Percentiles rank a stretch among this genome's conserved stretches.
Evolutionary conservation across 2,113 vertebrate genomes (phyloP).

Genomic region (Speoplatyrhinus poulsoni): DNA sequence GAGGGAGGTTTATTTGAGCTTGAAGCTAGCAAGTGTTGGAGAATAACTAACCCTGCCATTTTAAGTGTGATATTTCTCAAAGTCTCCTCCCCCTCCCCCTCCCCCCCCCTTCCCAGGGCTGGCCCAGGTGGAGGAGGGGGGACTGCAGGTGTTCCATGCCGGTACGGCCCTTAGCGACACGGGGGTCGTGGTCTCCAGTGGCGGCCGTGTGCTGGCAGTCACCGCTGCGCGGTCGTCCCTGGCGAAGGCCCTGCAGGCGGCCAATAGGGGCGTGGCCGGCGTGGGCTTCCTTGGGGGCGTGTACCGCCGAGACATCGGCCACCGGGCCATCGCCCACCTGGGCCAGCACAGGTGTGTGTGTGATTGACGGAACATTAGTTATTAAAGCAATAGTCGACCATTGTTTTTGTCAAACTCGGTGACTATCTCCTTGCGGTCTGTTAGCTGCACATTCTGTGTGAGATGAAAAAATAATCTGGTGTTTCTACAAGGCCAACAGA

Average conservation of each 20-base stretch:
- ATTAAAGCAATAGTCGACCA: no score
- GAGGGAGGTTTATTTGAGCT: no score
- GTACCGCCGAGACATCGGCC: conserved; percentile 88
- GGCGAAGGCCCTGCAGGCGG: conserved; percentile 76
- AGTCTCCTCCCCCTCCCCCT: no score
- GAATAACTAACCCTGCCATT: no score
- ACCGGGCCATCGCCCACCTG: conserved; percentile 84
- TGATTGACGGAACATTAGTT: conserved; percentile 14
- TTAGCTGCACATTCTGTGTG: no score
- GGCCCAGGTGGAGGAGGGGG: conserved; percentile 76
- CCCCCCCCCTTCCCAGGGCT: conserved; percentile 73
- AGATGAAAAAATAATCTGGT: no score
- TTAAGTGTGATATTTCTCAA: no score
- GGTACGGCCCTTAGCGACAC: conserved; percentile 82
- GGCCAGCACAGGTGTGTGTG: conserved; percentile 83
- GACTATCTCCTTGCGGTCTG: no score
- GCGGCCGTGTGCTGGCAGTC: conserved; percentile 89
- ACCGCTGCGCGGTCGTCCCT: conserved; percentile 82
- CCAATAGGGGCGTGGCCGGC: conserved; percentile 80
- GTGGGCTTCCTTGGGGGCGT: conserved; percentile 84
- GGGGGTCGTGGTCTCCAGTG: conserved; percentile 83
- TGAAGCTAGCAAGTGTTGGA: no score
- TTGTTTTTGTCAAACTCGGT: no score
- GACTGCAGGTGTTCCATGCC: conserved; percentile 91
- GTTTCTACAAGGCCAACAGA: no score